Evolutionary conservation across 2,113 vertebrate genomes (phyloP).

Genomic region (Baryphthengus martii): DNA sequence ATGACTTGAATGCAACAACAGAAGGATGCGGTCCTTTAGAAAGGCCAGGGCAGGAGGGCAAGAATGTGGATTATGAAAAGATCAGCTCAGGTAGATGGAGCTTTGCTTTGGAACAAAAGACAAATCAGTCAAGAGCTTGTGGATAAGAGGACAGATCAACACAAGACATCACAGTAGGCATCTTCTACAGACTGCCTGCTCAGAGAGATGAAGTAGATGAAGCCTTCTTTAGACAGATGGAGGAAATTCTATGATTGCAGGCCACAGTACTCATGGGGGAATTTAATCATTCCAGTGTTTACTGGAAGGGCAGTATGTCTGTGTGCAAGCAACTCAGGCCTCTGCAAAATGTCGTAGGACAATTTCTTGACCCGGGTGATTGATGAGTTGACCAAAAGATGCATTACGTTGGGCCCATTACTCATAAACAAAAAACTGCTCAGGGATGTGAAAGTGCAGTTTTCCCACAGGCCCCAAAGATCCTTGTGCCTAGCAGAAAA

Average conservation of each 20-base stretch:
- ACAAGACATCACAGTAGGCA: neutral
- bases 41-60: neutral
- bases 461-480: neutral
- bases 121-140: neutral
- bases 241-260: neutral
- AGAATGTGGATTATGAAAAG: neutral
- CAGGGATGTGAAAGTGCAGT: neutral
- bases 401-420: neutral
- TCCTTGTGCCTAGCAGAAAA: neutral
- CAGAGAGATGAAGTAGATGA: neutral
- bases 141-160: neutral
- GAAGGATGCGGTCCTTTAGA: neutral
- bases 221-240: neutral
- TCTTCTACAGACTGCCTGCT: neutral
- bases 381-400: neutral
- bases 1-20: neutral
- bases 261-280: neutral
- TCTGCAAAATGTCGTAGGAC: neutral
- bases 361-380: neutral
- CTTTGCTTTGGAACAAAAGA: neutral
- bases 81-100: neutral
- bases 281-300: neutral
- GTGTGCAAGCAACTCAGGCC: neutral
- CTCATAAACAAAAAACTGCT: neutral
- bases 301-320: neutral